Evolutionary conservation across 2,888 invertebrate species (phyloP).

Genomic region (Pollenia angustigena): DNA sequence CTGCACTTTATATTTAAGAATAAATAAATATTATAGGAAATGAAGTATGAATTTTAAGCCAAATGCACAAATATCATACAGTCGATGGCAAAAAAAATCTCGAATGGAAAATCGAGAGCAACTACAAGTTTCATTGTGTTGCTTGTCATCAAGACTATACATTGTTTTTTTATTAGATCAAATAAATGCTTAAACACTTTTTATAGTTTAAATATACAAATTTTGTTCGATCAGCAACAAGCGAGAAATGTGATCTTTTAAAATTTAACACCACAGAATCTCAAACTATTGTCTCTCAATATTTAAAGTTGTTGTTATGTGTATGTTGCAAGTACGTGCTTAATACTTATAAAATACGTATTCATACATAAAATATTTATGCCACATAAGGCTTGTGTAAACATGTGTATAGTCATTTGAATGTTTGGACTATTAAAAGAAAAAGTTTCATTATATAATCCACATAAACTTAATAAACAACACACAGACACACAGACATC

Average conservation of each 20-base stretch:
- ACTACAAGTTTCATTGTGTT: too few species aligned
- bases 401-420: neutral
- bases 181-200: too few species aligned
- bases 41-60: neutral
- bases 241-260: too few species aligned
- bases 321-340: constrained; percentile 28
- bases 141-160: too few species aligned
- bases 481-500: neutral
- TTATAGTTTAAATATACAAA: too few species aligned
- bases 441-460: constrained; percentile 33
- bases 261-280: neutral
- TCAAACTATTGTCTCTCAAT: neutral
- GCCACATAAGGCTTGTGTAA: constrained; percentile 3
- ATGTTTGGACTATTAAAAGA: constrained; percentile 19
- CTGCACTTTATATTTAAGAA: neutral
- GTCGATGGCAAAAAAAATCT: neutral
- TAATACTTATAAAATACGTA: neutral
- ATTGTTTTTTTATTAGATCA: too few species aligned
- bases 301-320: neutral
- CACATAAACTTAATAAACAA: neutral
- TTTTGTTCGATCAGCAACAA: too few species aligned
- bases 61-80: constrained; percentile 9
- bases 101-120: too few species aligned
- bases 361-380: constrained; percentile 24
- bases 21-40: constrained; percentile 32